A percentile compares a stretch with the other conserved stretches of the same genome.
Conservation (phyloP, 2,113 vertebrate species). For the Tiliqua scincoides region DNA sequence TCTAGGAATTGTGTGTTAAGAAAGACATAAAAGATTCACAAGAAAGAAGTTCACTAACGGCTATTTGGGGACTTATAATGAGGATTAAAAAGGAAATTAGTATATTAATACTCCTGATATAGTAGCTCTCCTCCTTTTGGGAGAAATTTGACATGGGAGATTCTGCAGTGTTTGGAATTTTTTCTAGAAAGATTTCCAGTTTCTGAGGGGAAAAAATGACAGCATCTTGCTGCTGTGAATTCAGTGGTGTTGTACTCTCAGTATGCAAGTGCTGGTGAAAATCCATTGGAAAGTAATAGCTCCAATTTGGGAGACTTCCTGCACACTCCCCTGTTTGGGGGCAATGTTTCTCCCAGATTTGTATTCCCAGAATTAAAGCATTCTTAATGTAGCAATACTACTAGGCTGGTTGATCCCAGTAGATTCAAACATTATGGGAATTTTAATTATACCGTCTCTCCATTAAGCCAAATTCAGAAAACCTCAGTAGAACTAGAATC, state of each 20-base stretch:
- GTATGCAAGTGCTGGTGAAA: neutral
- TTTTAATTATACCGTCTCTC: too few relatives aligned
- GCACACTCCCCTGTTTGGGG: too few relatives aligned
- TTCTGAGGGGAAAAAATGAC: neutral
- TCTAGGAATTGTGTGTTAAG: neutral
- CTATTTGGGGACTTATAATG: neutral
- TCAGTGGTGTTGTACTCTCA: neutral
- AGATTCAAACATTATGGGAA: too few relatives aligned
- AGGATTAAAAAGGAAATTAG: neutral
- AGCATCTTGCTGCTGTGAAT: neutral
- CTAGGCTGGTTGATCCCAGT: too few relatives aligned
- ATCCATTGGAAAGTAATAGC: neutral
- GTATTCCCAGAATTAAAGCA: too few relatives aligned
- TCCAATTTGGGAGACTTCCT: neutral
- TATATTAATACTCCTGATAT: neutral
- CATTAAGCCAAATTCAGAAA: too few relatives aligned
- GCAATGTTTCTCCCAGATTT: neutral
- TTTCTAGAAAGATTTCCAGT: neutral
- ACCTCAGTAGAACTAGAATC: too few relatives aligned
- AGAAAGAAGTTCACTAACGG: neutral
- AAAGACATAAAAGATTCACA: neutral
- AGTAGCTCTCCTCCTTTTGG: neutral
- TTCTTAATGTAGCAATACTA: too few relatives aligned
- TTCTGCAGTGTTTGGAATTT: neutral
- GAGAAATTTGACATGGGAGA: neutral